Conservation (phyloP, 2,888 invertebrate species). For the Chrysina gloriosa region DNA sequence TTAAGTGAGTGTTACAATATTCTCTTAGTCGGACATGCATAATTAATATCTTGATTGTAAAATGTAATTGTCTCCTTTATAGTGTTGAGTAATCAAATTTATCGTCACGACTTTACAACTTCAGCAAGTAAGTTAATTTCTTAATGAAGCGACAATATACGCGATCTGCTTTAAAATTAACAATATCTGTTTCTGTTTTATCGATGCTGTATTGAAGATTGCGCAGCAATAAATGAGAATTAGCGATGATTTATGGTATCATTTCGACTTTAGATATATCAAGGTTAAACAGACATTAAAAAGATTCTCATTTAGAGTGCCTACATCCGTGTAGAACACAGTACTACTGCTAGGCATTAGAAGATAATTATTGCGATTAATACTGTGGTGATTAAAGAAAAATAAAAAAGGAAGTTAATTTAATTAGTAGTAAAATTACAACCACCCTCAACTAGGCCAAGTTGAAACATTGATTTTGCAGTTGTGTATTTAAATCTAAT, state of each 20-base stretch:
- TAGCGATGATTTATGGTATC: background rate
- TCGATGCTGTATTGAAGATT: background rate
- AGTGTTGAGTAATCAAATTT: background rate
- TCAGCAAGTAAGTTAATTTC: background rate
- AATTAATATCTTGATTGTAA: conserved; percentile 1
- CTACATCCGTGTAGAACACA: no score
- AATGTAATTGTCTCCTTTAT: background rate
- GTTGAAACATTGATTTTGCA: no score
- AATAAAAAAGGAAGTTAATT: no score
- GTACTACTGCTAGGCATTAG: no score
- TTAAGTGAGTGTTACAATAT: background rate
- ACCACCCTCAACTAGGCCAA: no score
- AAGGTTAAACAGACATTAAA: no score
- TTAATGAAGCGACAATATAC: background rate
- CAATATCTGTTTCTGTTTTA: background rate
- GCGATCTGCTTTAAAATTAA: background rate
- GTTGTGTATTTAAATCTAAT: no score
- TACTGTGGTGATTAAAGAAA: no score
- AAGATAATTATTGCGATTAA: no score
- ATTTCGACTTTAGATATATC: background rate
- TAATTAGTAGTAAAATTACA: no score
- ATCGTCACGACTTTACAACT: background rate
- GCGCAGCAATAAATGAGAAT: background rate
- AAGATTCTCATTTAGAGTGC: no score
- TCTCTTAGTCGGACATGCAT: background rate